A percentile compares a stretch with the other conserved stretches of the same genome.
phyloP scores from a whole-genome alignment of 2,888 invertebrate genomes.

The Esperia sulphurella region DNA sequence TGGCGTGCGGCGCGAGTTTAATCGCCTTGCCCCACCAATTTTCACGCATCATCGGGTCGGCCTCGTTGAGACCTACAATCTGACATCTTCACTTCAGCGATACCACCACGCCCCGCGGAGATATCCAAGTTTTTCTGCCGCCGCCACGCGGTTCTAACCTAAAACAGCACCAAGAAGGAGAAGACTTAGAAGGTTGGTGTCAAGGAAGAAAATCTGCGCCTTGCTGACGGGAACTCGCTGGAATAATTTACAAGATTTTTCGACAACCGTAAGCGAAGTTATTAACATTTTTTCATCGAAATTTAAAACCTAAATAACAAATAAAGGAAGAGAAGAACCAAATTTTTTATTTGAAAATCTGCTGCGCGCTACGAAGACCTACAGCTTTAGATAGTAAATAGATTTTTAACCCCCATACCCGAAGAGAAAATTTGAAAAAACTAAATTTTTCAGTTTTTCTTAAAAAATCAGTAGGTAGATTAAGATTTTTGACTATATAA shows the following conservation, averaged over 20 bases:
- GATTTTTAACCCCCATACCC: no score
- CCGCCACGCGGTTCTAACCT: neutral
- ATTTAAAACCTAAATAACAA: no score
- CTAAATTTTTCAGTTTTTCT: no score
- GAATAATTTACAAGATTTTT: neutral
- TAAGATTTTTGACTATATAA: no score
- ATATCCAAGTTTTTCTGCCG: neutral
- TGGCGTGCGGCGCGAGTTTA: neutral
- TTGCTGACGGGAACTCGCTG: neutral
- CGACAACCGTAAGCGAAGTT: no score
- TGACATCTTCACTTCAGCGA: neutral
- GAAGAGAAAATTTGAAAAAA: no score
- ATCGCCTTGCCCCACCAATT: neutral
- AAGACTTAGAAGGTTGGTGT: neutral
- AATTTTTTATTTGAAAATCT: no score
- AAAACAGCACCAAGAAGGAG: neutral
- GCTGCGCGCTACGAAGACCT: no score
- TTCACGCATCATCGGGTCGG: neutral
- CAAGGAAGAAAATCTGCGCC: neutral
- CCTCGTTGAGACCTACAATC: neutral
- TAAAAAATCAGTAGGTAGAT: no score
- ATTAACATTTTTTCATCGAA: no score
- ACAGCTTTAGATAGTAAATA: no score
- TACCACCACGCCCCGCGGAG: neutral
- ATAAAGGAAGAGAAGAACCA: no score